Base-by-base conservation (phyloP, 2,113 vertebrate genomes). In the Dermatemys mawii region DNA sequence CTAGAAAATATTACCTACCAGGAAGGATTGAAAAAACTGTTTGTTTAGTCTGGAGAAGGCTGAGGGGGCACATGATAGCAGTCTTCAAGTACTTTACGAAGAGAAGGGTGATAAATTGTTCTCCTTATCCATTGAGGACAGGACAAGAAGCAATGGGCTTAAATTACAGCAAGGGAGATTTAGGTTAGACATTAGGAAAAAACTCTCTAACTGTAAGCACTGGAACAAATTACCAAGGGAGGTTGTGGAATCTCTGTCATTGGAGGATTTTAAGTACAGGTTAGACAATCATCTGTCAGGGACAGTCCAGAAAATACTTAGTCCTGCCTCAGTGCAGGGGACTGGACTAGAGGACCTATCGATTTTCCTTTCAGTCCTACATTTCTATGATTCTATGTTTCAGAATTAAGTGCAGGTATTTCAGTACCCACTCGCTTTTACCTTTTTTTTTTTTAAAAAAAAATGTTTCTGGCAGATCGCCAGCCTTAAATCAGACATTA, bases 391-490 rank as follows among this genome's bases (percentile, higher is more conserved):
- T 5, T 84, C 14, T 21, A 84, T 63, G 38, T 97, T 84, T 95
- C 88, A 93, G 87, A 81, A 90, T 92, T 67, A 96, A 96, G 60
- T 91, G 92, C 88, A 94, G 91, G 38, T 95, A 94, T 88, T 96
- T 96, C 83, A 96, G 49, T 93, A 95, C 48, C 84, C 83, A 90
- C 27, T 51, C 83, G 83, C 86, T 92, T 90, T 14, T 93, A 87
- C 49, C 51, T 87, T 89, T 3, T 13, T 53, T 41, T 48, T 57
- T 27, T 4, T 53, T 81, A 48, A 48, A 46, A 89, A 89, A 46
- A 46, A 46, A 93, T 94, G 89, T 86, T 95, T 60, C 95, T 95
- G 93, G 92, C 93, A 81, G 29, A 76, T 88, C 86, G 94, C 92
- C 88, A 97, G 35, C 70, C 85, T 90, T 94, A 81, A 96, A 93